phyloP scores from a whole-genome alignment of 2,797 vertebrate species.

The Sebastes umbrosus region DNA sequence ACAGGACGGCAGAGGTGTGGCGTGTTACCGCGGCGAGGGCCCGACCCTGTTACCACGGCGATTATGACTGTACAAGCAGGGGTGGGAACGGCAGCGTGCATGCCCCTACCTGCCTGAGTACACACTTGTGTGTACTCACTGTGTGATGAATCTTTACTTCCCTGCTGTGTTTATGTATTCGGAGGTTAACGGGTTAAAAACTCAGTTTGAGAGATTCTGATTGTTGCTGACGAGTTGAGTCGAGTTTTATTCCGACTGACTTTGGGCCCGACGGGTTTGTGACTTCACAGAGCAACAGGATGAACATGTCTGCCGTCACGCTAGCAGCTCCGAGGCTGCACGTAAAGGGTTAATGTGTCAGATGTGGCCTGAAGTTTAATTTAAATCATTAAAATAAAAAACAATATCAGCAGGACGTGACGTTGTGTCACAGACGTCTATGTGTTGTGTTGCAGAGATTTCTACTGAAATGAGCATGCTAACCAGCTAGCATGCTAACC shows the following conservation, averaged over 20 bases:
- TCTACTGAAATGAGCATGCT: too few relatives aligned
- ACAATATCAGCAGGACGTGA: too few relatives aligned
- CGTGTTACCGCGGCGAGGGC: background rate
- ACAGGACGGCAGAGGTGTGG: slow-evolving; percentile 56
- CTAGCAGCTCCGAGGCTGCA: too few relatives aligned
- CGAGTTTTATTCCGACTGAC: background rate
- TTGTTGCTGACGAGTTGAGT: background rate
- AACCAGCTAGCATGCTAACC: too few relatives aligned
- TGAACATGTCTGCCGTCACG: background rate
- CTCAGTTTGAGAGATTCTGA: background rate
- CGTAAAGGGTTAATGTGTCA: too few relatives aligned
- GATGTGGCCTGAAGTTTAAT: too few relatives aligned
- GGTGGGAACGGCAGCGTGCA: slow-evolving; percentile 11
- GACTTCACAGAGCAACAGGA: background rate
- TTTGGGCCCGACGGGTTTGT: background rate
- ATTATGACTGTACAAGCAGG: slow-evolving; percentile 36
- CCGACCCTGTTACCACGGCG: slow-evolving; percentile 37
- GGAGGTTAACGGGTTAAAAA: background rate
- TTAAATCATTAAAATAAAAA: too few relatives aligned
- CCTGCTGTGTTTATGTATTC: background rate
- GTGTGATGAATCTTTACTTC: background rate
- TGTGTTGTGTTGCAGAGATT: too few relatives aligned
- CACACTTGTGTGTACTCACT: background rate
- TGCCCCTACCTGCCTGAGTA: slow-evolving; percentile 37
- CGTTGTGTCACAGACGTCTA: too few relatives aligned